These are phyloP conservation scores for Isurus oxyrinchus DNA, from an alignment of 2,113 vertebrate species.

Conservation along the genomic window DNA sequence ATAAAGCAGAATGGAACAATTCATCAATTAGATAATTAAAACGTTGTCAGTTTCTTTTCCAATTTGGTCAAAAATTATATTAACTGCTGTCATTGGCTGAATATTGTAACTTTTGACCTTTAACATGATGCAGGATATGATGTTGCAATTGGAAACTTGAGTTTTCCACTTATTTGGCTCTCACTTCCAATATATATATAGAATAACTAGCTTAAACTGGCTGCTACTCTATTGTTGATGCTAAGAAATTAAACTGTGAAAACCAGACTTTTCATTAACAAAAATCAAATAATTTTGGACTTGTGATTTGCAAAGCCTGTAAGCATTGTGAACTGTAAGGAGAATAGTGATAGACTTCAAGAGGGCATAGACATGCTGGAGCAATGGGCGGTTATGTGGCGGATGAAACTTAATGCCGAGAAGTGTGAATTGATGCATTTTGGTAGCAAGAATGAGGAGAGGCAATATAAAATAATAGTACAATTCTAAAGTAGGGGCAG, in stretches of 20 bases:
- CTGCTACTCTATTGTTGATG: background rate
- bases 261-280: background rate
- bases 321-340: background rate
- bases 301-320: background rate
- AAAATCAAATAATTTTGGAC: background rate
- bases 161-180: background rate
- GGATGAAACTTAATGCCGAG: background rate
- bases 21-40: background rate
- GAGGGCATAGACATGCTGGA: background rate
- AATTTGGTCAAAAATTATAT: background rate
- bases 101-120: background rate
- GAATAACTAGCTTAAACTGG: background rate
- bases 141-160: background rate
- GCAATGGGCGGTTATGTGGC: background rate
- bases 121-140: background rate
- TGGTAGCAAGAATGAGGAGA: background rate
- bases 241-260: background rate
- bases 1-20: background rate
- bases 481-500: background rate
- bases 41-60: background rate
- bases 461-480: background rate
- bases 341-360: background rate
- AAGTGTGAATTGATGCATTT: background rate
- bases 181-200: background rate
- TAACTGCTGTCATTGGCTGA: background rate